A percentile compares a stretch with the other conserved stretches of the same genome.
Evolutionary conservation across 2,888 invertebrate genomes (phyloP).

Genomic region (Mongoloraphidia duomilia): DNA sequence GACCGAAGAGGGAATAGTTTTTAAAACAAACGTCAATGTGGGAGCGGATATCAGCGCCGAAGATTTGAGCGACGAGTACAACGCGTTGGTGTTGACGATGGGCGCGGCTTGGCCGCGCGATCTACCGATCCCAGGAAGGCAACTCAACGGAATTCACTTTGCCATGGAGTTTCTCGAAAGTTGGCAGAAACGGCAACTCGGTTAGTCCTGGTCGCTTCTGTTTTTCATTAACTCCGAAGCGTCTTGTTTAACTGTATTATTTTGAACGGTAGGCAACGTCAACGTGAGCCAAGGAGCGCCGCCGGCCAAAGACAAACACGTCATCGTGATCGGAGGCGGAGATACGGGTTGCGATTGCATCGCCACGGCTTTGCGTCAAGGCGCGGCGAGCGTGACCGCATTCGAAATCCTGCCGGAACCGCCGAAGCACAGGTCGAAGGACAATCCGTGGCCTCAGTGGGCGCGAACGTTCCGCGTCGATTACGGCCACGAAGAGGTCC

Average conservation of each 20-base stretch:
- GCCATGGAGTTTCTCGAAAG: conserved; percentile 96
- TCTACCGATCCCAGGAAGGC: conserved; percentile 62
- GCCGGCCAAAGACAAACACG: conserved; percentile 84
- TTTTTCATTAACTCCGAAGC: no score
- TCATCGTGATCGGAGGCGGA: conserved; percentile 79
- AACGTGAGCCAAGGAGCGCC: conserved; percentile 29
- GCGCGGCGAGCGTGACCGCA: conserved; percentile 78
- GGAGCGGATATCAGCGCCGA: conserved; percentile 80
- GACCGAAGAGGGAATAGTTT: conserved; percentile 68
- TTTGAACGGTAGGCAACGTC: no score
- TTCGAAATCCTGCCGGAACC: conserved; percentile 97
- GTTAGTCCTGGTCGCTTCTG: conserved; percentile 25
- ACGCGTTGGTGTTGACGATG: conserved; percentile 79
- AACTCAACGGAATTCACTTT: conserved; percentile 86
- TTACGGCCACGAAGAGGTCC: conserved; percentile 92
- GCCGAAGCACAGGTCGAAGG: conserved; percentile 57
- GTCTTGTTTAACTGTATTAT: no score
- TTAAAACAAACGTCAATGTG: conserved; percentile 68
- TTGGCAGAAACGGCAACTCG: conserved; percentile 91
- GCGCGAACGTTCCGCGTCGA: conserved; percentile 92
- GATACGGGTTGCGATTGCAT: conserved; percentile 96
- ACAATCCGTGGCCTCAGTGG: conserved; percentile 99
- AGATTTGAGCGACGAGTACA: conserved; percentile 48
- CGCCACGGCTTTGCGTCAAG: conserved; percentile 87
- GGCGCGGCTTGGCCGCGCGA: conserved; percentile 97